A percentile compares a stretch with the other conserved stretches of the same genome.
Conservation (phyloP, 2,797 vertebrate species). For the Amblyopsis hoosieri region DNA sequence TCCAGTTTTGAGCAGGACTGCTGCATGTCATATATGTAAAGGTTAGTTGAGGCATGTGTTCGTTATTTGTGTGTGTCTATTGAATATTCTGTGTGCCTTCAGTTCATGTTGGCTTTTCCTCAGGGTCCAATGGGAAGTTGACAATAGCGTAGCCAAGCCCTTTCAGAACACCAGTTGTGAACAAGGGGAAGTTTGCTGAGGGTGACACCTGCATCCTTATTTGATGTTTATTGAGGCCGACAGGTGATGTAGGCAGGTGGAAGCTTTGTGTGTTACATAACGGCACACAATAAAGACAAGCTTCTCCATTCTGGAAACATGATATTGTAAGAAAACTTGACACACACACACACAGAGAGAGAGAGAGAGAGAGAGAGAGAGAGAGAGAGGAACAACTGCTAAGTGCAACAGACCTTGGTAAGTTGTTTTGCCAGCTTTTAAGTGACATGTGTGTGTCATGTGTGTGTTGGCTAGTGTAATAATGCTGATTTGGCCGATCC, state of each 20-base stretch:
- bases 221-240: neutral
- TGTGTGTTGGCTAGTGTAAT: too few species aligned
- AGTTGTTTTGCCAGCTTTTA: too few species aligned
- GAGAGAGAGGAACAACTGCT: too few species aligned
- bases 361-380: too few species aligned
- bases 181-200: constrained; percentile 56
- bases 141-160: neutral
- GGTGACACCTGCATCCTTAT: constrained; percentile 22
- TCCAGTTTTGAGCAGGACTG: neutral
- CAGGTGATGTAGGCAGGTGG: neutral
- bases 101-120: constrained; percentile 44
- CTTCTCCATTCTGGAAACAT: neutral
- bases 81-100: constrained; percentile 38
- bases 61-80: constrained; percentile 17
- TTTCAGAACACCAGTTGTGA: constrained; percentile 33
- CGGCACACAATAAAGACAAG: constrained; percentile 9
- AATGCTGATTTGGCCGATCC: too few species aligned
- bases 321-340: neutral
- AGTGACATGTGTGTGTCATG: too few species aligned
- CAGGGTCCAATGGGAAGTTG: constrained; percentile 43
- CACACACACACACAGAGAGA: neutral
- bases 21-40: neutral
- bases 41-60: constrained; percentile 32
- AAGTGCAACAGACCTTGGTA: too few species aligned
- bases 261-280: constrained; percentile 4